Conservation (phyloP, 2,888 invertebrate species). For the Archips crataeganus region DNA sequence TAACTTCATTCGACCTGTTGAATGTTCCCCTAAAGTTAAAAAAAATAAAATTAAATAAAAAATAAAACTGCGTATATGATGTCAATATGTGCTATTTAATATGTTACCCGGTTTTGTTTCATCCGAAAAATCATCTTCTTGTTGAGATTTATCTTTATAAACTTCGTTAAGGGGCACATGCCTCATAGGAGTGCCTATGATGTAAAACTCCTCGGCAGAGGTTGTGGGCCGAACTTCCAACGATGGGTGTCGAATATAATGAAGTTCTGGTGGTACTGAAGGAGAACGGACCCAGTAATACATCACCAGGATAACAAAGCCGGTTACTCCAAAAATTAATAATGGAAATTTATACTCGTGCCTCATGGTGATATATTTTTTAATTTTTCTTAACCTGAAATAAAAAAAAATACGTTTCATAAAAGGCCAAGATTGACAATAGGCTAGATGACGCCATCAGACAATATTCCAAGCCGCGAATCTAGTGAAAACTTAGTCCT, state of each 20-base stretch:
- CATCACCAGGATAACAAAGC: constrained; percentile 56
- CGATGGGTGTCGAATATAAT: neutral
- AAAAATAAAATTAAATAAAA: no score
- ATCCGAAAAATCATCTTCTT: constrained; percentile 54
- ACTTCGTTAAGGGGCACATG: constrained; percentile 61
- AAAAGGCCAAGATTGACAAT: neutral
- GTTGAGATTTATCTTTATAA: constrained; percentile 51
- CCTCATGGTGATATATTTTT: constrained; percentile 58
- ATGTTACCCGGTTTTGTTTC: constrained; percentile 54
- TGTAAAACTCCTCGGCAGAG: constrained; percentile 35
- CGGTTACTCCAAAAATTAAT: constrained; percentile 49
- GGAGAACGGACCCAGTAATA: constrained; percentile 58
- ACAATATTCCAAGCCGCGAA: no score
- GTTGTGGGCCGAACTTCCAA: constrained; percentile 2
- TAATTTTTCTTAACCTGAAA: constrained; percentile 64
- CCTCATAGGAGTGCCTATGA: constrained; percentile 54
- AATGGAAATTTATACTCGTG: constrained; percentile 57
- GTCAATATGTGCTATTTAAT: neutral
- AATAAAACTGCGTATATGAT: no score
- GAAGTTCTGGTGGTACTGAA: constrained; percentile 22
- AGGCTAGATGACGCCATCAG: no score
- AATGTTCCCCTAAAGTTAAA: no score
- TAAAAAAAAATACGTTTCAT: constrained; percentile 13
- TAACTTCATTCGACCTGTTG: no score
- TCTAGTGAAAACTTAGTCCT: no score